Conservation (phyloP, 2,797 vertebrate genomes). For the Aphelocoma californica region DNA sequence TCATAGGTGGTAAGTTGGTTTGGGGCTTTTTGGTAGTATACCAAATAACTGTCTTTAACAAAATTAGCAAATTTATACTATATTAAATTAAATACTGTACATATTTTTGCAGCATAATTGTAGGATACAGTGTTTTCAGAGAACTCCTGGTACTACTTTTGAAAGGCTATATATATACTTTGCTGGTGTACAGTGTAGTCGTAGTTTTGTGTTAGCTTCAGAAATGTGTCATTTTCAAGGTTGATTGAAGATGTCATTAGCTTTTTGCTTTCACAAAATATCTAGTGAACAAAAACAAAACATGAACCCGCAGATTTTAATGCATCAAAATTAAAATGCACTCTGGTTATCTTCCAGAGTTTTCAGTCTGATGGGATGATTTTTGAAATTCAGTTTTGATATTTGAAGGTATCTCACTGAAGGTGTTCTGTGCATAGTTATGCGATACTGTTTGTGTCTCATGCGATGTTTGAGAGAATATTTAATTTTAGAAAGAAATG, state of each 20-base stretch:
- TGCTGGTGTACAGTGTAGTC: background rate
- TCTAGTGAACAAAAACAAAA: background rate
- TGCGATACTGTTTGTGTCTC: background rate
- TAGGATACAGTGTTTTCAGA: background rate
- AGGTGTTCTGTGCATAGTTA: background rate
- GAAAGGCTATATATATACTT: background rate
- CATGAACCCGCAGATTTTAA: background rate
- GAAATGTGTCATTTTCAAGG: background rate
- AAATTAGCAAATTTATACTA: background rate
- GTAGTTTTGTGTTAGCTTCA: background rate
- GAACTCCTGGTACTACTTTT: background rate
- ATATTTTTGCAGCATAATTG: background rate
- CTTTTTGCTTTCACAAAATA: background rate
- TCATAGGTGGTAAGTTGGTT: background rate
- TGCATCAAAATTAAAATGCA: background rate
- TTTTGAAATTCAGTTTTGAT: constrained; percentile 7
- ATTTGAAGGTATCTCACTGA: background rate
- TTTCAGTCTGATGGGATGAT: background rate
- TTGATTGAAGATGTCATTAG: background rate
- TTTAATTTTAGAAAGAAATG: background rate
- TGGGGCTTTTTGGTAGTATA: background rate
- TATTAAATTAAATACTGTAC: background rate
- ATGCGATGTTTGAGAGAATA: background rate
- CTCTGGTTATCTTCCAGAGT: background rate
- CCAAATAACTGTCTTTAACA: background rate